Evolutionary conservation across 2,113 vertebrate genomes (phyloP), one percentile per base, ranked within the genome.

Genomic region (Tretioscincus oriximinensis): DNA sequence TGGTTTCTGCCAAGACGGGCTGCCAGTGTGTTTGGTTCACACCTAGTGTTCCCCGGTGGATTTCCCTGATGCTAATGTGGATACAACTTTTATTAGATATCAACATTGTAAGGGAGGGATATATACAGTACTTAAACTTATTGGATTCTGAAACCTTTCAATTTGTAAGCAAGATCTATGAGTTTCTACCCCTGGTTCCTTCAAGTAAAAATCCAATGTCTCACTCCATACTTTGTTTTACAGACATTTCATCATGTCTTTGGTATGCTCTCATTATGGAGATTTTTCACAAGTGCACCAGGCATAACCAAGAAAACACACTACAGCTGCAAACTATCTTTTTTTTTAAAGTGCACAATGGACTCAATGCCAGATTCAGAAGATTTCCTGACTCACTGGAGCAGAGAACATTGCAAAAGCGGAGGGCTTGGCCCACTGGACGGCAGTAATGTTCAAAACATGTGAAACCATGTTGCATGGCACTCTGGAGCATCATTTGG

Each of bases 171-270:
- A 49, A 28, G 69, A 72, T 29, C n/a, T 31, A 26, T 47, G 18
- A 22, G 9, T 8, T 66, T 67, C 22, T 21, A 10, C 51, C 4
- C 1, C 21, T 29, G 4, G 11, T 65, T 63, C 29, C n/a, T 70
- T 28, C 47, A 72, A 31, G 66, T 7, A 35, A 45, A 63, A 71
- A 58, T 64, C n/a, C 72, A 72, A 64, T 9, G 78, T 72, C 49
- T 80, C 60, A 7, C 69, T 69, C 5, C 72, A 64, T 64, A 72
- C 68, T 80, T 64, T 80, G n/a, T 49, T 64, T 72, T 64, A 80
- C 64, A 80, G 78, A 80, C 78, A 80, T 80, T 72, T 80, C 78
- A 64, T 80, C 78, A 80, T 80, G 67, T 29, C 78, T 63, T 64
- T 80, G 68, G 78, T 80, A 80, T 80, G 60, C 49, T 72, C 78